A percentile compares a stretch with the other conserved stretches of the same genome.
Conservation (phyloP, 2,888 invertebrate genomes). For the Rhimphoctona megacephalus region DNA sequence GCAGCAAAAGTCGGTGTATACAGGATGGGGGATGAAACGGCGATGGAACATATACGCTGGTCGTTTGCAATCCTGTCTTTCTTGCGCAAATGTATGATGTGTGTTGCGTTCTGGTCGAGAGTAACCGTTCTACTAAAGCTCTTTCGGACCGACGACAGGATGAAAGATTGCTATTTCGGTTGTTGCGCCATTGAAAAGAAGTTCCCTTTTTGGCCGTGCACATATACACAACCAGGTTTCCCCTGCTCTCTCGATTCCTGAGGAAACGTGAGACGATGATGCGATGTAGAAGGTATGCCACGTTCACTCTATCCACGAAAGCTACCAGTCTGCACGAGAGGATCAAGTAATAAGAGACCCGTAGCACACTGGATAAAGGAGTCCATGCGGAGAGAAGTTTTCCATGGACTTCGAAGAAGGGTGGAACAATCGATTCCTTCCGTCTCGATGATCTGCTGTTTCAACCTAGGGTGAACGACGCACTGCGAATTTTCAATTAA, state of each 20-base stretch:
- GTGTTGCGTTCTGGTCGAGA: constrained; percentile 36
- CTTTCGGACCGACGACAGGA: constrained; percentile 49
- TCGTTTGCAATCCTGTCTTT: constrained; percentile 34
- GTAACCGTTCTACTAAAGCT: constrained; percentile 22
- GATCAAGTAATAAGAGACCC: constrained; percentile 53
- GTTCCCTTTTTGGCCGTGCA: constrained; percentile 25
- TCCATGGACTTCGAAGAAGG: constrained; percentile 35
- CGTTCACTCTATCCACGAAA: constrained; percentile 65
- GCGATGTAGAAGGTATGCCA: constrained; percentile 2
- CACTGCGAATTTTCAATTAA: constrained; percentile 63
- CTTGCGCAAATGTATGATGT: constrained; percentile 23
- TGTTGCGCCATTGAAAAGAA: constrained; percentile 48
- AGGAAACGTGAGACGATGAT: constrained; percentile 59
- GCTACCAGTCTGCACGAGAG: constrained; percentile 50
- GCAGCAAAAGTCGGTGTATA: background rate
- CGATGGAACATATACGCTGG: constrained; percentile 25
- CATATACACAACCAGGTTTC: background rate
- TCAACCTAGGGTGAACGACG: constrained; percentile 13
- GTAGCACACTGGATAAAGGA: constrained; percentile 19
- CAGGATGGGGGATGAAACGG: constrained; percentile 6
- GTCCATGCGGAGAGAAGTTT: constrained; percentile 32
- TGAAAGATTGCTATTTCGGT: constrained; percentile 51
- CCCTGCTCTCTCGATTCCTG: constrained; percentile 13
- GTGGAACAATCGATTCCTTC: constrained; percentile 60
- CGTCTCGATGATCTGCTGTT: constrained; percentile 28